Conservation (phyloP, 2,113 vertebrate genomes). For the Thalassarche chlororhynchos region DNA sequence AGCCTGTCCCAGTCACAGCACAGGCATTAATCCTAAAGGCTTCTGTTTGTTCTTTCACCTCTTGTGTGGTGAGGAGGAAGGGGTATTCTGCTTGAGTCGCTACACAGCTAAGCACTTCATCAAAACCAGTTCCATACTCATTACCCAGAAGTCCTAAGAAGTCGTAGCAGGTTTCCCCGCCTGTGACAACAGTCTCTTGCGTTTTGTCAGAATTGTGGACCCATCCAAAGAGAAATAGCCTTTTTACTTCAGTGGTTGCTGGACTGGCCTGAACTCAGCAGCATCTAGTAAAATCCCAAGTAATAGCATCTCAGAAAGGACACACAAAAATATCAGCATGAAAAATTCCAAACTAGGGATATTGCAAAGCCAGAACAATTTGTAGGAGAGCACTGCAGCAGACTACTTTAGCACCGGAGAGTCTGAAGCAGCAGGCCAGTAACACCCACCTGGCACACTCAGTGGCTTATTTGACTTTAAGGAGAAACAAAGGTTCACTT, state of each 20-base stretch:
- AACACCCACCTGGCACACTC: background rate
- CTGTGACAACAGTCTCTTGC: background rate
- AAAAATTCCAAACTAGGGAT: background rate
- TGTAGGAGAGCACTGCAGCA: background rate
- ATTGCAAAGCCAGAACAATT: background rate
- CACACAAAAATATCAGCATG: background rate
- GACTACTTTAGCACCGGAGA: background rate
- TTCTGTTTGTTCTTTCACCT: background rate
- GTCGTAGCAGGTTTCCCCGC: background rate
- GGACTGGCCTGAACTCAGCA: background rate
- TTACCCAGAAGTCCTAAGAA: background rate
- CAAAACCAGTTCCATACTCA: background rate
- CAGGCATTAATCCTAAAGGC: background rate
- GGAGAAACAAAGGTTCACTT: background rate
- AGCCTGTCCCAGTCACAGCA: background rate
- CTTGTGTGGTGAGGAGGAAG: background rate
- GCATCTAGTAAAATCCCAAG: background rate
- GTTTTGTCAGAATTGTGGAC: background rate
- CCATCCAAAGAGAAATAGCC: background rate
- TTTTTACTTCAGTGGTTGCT: background rate
- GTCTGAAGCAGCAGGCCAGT: background rate
- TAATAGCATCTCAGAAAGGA: background rate
- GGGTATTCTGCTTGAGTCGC: background rate
- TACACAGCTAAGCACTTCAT: background rate
- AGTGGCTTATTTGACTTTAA: background rate